Evolutionary conservation across 2,888 invertebrate genomes (phyloP), one percentile per base, ranked within the genome.

Genomic region (Synanthedon formicaeformis): DNA sequence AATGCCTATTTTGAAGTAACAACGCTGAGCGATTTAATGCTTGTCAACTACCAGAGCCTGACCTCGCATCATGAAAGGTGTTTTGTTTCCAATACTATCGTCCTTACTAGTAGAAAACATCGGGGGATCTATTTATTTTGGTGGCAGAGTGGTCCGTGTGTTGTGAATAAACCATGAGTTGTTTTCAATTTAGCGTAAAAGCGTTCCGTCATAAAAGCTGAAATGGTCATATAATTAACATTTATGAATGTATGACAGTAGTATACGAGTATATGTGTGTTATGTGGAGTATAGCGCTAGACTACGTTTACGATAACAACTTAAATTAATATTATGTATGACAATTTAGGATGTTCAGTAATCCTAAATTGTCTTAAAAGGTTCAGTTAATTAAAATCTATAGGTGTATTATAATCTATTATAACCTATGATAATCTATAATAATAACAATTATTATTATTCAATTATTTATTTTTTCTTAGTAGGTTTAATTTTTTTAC

Each of bases 141-240:
- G 82, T 57, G 57, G 59, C 58, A 57, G 58, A 65, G 71, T 71
- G 66, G 62, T 61, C 66, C 65, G 64, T 74, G 66, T 69, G 80
- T 69, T 67, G 75, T 85, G 84, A 84, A 85, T 85, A 83, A 85
- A 81, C 80, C 83, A 85, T 85, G 85, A 84, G 81, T 75, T 83
- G 83, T 85, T 83, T 85, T 84, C 83, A 84, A 84, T 85, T 85
- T 81, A 71, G 76, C 81, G 82, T 83, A 81, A 85, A 83, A 85
- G 85, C 82, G 75, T 83, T 75, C 63, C 60, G 80, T 81, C 81
- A 81, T 83, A 84, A 83, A 82, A 73, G 73, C 75, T 61, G 67
- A 70, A 69, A 72, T 65, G 62, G 63, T 66, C 64, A 66, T 70
- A 76, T 79, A 83, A 84, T 84, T 82, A 84, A 78, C 77, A 75